Evolutionary conservation across 2,797 vertebrate species (phyloP).

Genomic region (Hyperoplus immaculatus): DNA sequence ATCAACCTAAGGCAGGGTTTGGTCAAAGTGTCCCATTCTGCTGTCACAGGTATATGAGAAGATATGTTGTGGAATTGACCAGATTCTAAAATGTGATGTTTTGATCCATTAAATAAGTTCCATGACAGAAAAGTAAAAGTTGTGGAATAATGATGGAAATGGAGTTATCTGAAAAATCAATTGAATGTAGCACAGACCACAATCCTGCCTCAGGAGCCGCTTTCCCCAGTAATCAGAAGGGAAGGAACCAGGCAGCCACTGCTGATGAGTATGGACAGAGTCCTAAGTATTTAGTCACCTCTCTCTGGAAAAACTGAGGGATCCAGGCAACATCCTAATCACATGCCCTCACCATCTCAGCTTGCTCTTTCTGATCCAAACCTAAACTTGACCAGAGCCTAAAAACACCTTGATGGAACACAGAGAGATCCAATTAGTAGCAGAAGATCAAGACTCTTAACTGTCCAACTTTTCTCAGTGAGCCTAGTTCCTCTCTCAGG

Average conservation of each 20-base stretch:
- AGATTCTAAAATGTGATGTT: not conserved
- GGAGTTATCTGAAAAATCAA: not conserved
- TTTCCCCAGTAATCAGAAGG: slow-evolving; percentile 72
- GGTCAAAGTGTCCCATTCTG: slow-evolving; percentile 53
- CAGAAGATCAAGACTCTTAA: not conserved
- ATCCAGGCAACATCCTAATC: not conserved
- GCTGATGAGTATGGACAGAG: slow-evolving; percentile 38
- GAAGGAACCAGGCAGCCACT: slow-evolving; percentile 69
- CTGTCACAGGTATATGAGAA: not conserved
- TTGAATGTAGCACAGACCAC: slow-evolving; percentile 59
- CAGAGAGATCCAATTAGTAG: not conserved
- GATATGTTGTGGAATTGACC: not conserved
- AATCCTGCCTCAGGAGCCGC: slow-evolving; percentile 57
- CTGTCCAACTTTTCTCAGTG: slow-evolving; percentile 28
- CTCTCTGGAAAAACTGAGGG: not conserved
- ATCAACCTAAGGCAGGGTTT: slow-evolving; percentile 57
- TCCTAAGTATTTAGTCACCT: not conserved
- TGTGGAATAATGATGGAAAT: not conserved
- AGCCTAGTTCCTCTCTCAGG: slow-evolving; percentile 69
- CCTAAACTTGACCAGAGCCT: not conserved
- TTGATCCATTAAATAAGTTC: not conserved
- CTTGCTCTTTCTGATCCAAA: not conserved
- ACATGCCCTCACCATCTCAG: no score
- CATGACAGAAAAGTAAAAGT: not conserved
- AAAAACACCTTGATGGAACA: not conserved